Percentiles rank a stretch among this genome's conserved stretches.
phyloP scores from a whole-genome alignment of 2,113 vertebrate species.

The Nannobrachium achirus region DNA sequence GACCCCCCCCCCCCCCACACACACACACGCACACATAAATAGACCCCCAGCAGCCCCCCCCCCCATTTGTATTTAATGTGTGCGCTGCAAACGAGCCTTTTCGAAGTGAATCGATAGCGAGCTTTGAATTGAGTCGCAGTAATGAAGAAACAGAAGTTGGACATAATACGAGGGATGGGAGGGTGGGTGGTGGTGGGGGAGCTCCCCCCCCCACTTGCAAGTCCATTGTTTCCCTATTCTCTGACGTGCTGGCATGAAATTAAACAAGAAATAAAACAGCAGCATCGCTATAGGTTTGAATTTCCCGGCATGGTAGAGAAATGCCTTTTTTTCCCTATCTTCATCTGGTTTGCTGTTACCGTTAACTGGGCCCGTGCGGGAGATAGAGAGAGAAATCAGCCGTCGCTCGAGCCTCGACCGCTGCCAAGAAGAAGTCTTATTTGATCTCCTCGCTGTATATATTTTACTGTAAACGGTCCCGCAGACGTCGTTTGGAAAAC shows the following conservation, averaged over 20 bases:
- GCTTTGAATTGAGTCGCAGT: slow-evolving; percentile 25
- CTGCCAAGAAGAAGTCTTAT: slow-evolving; percentile 51
- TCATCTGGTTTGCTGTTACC: slow-evolving; percentile 25
- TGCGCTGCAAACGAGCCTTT: slow-evolving; percentile 56
- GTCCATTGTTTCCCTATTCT: neutral
- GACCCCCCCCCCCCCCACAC: slow-evolving; percentile 13
- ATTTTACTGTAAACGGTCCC: slow-evolving; percentile 56
- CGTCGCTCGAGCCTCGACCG: slow-evolving; percentile 37
- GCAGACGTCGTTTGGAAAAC: slow-evolving; percentile 58
- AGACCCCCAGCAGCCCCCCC: slow-evolving; percentile 14
- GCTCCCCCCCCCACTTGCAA: slow-evolving; percentile 9
- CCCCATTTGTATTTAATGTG: slow-evolving; percentile 60
- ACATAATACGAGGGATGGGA: neutral
- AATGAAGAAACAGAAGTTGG: neutral
- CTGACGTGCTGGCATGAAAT: too few relatives aligned
- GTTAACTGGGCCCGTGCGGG: slow-evolving; percentile 22
- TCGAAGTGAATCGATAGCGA: slow-evolving; percentile 30
- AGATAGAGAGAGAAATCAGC: slow-evolving; percentile 37
- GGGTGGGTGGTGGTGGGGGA: slow-evolving; percentile 34
- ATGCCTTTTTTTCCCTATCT: slow-evolving; percentile 7
- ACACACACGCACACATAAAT: neutral
- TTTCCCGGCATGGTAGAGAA: neutral
- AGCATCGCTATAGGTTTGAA: too few relatives aligned
- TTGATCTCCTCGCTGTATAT: slow-evolving; percentile 28
- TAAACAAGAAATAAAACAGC: too few relatives aligned